phyloP scores from a whole-genome alignment of 2,113 vertebrate genomes.

The Spea multiplicata region DNA sequence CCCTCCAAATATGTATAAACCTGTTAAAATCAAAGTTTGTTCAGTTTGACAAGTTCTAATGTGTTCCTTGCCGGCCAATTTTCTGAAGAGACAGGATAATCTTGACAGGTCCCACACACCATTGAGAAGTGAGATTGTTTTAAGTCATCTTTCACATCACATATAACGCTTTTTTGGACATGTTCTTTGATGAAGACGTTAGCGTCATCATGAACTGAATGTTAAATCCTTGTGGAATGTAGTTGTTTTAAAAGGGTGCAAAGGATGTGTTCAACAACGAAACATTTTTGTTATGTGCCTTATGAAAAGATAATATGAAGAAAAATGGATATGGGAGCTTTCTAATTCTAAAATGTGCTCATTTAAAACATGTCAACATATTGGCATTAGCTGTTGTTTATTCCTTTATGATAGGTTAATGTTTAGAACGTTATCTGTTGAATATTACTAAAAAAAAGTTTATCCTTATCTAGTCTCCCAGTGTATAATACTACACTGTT shows the following conservation, averaged over 20 bases:
- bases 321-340: neutral
- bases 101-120: neutral
- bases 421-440: no score
- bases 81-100: neutral
- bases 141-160: neutral
- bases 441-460: no score
- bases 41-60: no score
- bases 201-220: conserved; percentile 44
- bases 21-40: no score
- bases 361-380: neutral
- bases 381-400: conserved; percentile 1
- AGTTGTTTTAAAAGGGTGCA: neutral
- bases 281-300: neutral
- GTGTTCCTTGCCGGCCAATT: no score
- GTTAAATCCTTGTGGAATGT: conserved; percentile 51
- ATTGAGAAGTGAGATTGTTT: neutral
- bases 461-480: no score
- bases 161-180: neutral
- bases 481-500: no score
- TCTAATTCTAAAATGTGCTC: neutral
- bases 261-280: neutral
- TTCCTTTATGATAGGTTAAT: no score
- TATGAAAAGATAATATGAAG: neutral
- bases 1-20: no score
- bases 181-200: conserved; percentile 54